Conservation (phyloP, 2,888 invertebrate genomes). For the Caenorhabditis virilis region DNA sequence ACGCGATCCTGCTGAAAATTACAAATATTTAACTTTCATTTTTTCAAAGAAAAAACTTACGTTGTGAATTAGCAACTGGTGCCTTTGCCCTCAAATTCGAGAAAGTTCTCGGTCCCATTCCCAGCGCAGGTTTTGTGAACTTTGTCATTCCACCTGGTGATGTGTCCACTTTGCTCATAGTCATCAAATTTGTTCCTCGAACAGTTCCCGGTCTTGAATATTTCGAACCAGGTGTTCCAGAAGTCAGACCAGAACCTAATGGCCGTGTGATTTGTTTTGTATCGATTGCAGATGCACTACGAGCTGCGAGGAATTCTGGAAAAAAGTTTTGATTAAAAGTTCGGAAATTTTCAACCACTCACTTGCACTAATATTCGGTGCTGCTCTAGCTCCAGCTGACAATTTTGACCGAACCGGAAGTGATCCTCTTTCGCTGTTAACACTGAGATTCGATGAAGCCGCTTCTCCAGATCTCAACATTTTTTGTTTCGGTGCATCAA, state of each 20-base stretch:
- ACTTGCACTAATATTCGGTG: constrained; percentile 17
- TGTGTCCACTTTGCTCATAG: constrained; percentile 17
- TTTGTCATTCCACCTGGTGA: constrained; percentile 28
- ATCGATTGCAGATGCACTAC: constrained; percentile 31
- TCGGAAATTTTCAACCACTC: too few relatives aligned
- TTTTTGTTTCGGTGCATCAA: constrained; percentile 22
- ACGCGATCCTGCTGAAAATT: constrained; percentile 11
- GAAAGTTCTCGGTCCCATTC: constrained; percentile 20
- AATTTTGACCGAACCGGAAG: constrained; percentile 18
- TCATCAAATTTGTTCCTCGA: constrained; percentile 1
- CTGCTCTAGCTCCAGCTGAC: constrained; percentile 11
- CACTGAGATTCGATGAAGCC: constrained; percentile 13
- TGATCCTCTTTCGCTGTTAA: constrained; percentile 25
- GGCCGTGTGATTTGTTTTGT: constrained; percentile 18
- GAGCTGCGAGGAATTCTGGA: constrained; percentile 24
- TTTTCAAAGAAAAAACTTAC: background rate
- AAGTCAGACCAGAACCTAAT: too few relatives aligned
- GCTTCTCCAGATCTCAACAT: constrained; percentile 15
- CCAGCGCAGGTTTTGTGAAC: background rate
- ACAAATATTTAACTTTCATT: background rate
- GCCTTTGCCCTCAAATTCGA: constrained; percentile 18
- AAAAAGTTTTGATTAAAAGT: background rate
- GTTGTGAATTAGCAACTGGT: background rate
- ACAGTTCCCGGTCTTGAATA: background rate
- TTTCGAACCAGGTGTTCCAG: background rate